These are phyloP conservation scores for Fulica atra DNA, from an alignment of 2,113 vertebrate genomes.

Conservation along the genomic window DNA sequence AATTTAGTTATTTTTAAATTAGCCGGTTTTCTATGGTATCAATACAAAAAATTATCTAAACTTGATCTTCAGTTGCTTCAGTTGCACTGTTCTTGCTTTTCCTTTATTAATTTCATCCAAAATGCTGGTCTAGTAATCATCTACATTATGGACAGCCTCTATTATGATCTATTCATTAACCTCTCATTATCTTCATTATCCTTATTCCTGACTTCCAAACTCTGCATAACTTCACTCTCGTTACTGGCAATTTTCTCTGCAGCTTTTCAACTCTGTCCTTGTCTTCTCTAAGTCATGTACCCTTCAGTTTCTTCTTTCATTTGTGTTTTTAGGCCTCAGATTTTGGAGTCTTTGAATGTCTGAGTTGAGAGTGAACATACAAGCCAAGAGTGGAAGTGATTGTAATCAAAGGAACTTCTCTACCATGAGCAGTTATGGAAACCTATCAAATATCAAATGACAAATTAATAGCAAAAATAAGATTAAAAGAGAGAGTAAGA, in stretches of 20 bases:
- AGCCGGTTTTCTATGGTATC: not conserved
- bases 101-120: not conserved
- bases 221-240: not conserved
- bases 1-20: not conserved
- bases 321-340: not conserved
- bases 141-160: slow-evolving; percentile 7
- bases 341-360: not conserved
- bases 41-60: not conserved
- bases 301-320: not conserved
- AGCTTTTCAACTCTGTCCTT: slow-evolving; percentile 27
- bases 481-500: not conserved
- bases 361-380: not conserved
- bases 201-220: slow-evolving; percentile 24
- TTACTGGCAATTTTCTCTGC: slow-evolving; percentile 7
- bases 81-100: not conserved
- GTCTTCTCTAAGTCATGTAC: not conserved
- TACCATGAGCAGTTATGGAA: not conserved
- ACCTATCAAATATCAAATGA: not conserved
- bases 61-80: not conserved
- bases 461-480: not conserved
- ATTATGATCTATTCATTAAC: slow-evolving; percentile 24
- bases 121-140: slow-evolving; percentile 8
- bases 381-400: not conserved
- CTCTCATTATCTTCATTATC: slow-evolving; percentile 27
- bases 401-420: not conserved